These are phyloP conservation scores for Actias luna DNA, from an alignment of 2,888 invertebrate genomes.

Conservation along the genomic window DNA sequence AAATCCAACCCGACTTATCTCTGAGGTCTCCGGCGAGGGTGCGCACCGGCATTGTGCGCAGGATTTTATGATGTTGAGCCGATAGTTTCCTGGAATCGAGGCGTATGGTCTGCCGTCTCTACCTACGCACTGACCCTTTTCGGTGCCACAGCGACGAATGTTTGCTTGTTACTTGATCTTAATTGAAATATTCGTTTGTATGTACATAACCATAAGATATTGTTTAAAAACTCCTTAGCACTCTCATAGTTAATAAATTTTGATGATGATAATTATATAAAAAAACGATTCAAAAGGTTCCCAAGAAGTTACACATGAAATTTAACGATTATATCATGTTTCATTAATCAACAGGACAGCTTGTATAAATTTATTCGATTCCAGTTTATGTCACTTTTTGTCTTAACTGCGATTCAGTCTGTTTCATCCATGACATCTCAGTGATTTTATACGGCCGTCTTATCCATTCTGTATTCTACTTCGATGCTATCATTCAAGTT, in stretches of 20 bases:
- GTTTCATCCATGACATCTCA: conserved; percentile 49
- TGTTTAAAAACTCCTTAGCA: not conserved
- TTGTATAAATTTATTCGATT: conserved; percentile 15
- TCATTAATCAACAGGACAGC: not conserved
- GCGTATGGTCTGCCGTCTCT: conserved; percentile 39
- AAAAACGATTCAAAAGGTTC: not conserved
- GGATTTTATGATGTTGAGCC: conserved; percentile 54
- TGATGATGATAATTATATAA: not conserved
- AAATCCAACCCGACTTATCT: conserved; percentile 44
- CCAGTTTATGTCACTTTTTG: conserved; percentile 23
- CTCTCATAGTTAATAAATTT: not conserved
- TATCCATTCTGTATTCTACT: conserved; percentile 53
- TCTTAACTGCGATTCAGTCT: conserved; percentile 44
- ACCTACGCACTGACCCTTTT: conserved; percentile 59
- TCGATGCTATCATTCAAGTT: conserved; percentile 62
- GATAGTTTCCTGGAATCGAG: conserved; percentile 57
- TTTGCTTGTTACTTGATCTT: conserved; percentile 42
- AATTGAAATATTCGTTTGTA: conserved; percentile 34
- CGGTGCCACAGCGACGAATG: conserved; percentile 59
- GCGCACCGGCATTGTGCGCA: conserved; percentile 55
- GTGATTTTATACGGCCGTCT: conserved; percentile 49
- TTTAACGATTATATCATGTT: too few species aligned
- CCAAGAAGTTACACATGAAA: not conserved
- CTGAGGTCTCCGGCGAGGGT: conserved; percentile 24
- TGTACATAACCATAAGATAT: not conserved